These are phyloP conservation scores for Quiscalus mexicanus DNA, from an alignment of 2,113 vertebrate species.

Conservation along the genomic window DNA sequence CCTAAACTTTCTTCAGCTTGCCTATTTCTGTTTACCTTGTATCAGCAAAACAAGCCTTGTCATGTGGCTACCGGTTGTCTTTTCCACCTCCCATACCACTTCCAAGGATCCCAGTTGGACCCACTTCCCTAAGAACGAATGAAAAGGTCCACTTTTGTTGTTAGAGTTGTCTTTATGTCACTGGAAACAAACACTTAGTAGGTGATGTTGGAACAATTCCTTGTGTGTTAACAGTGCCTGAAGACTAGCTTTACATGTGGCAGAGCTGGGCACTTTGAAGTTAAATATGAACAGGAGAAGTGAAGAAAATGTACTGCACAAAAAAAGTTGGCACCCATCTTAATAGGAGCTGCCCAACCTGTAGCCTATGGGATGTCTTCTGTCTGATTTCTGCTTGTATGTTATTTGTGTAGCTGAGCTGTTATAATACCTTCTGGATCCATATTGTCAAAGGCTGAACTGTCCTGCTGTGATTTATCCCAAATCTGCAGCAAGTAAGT, in stretches of 20 bases:
- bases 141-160: neutral
- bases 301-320: neutral
- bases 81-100: neutral
- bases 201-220: neutral
- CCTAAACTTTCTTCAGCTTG: constrained; percentile 41
- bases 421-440: neutral
- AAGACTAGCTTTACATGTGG: neutral
- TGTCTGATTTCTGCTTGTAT: neutral
- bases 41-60: constrained; percentile 42
- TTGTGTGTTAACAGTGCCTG: neutral
- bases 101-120: neutral
- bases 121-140: neutral
- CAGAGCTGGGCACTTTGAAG: neutral
- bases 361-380: neutral
- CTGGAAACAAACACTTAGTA: neutral
- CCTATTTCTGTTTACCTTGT: constrained; percentile 13
- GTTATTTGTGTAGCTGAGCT: neutral
- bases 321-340: neutral
- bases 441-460: neutral
- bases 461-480: neutral
- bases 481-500: neutral
- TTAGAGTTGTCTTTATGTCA: neutral
- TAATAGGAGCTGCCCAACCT: neutral
- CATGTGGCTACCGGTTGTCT: constrained; percentile 2
- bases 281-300: neutral